phyloP scores from a whole-genome alignment of 2,113 vertebrate genomes.

The Mungos mungo region DNA sequence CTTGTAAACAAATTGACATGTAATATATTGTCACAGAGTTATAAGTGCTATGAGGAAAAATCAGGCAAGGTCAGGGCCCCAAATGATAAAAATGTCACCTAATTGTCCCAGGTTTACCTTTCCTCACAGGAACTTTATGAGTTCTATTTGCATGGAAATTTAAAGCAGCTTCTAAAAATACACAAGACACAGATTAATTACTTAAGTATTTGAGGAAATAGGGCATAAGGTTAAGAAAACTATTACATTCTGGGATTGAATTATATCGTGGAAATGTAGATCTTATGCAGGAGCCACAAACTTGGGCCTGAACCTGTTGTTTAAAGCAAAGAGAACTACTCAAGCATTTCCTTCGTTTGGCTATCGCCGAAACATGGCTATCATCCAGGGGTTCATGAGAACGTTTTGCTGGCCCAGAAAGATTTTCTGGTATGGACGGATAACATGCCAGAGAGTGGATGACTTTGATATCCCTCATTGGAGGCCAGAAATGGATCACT shows the following conservation, averaged over 20 bases:
- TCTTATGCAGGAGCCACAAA: not conserved
- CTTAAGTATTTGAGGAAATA: not conserved
- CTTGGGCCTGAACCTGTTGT: not conserved
- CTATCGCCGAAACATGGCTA: not conserved
- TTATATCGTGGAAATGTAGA: not conserved
- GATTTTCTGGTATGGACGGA: not conserved
- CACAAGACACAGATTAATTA: not conserved
- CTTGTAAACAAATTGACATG: not conserved
- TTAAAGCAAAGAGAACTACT: not conserved
- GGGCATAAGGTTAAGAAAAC: not conserved
- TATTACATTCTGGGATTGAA: not conserved
- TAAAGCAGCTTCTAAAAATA: constrained; percentile 24
- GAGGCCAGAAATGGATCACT: not conserved
- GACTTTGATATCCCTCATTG: not conserved
- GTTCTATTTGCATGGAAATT: not conserved
- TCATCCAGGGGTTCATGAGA: not conserved
- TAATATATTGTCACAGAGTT: not conserved
- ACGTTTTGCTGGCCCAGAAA: not conserved
- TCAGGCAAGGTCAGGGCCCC: not conserved
- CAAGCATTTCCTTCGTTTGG: not conserved
- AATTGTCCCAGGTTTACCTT: not conserved
- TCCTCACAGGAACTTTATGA: not conserved
- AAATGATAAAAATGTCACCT: not conserved
- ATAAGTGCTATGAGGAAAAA: not conserved
- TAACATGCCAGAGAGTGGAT: rapidly evolving